phyloP scores from a whole-genome alignment of 2,113 vertebrate species.

The Coracopsis vasa region DNA sequence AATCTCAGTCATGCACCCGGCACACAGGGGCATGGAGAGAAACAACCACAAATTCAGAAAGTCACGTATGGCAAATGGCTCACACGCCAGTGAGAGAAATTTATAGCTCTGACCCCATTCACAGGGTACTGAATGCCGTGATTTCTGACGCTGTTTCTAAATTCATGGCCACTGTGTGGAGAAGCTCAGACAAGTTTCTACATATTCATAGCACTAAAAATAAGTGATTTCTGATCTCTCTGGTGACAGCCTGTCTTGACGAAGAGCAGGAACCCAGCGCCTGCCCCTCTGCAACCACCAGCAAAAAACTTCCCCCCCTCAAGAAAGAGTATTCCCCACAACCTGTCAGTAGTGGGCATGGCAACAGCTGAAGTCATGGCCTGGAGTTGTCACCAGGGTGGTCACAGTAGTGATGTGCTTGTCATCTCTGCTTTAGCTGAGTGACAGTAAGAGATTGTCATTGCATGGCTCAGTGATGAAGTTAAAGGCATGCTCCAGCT shows the following conservation, averaged over 20 bases:
- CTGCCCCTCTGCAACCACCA: neutral
- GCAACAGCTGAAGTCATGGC: neutral
- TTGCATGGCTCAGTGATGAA: neutral
- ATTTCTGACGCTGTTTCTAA: neutral
- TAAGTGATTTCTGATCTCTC: neutral
- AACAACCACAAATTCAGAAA: constrained; percentile 13
- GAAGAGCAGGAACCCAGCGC: neutral
- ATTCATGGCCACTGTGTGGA: neutral
- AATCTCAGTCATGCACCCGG: neutral
- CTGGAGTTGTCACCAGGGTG: neutral
- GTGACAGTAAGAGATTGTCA: neutral
- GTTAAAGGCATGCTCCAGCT: neutral
- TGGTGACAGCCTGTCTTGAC: neutral
- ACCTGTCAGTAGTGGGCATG: neutral
- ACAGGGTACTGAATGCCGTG: neutral
- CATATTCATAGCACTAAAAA: constrained; percentile 34
- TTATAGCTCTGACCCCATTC: neutral
- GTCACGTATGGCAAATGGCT: constrained; percentile 18
- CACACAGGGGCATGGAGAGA: neutral
- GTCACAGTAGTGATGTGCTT: neutral
- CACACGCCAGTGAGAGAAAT: neutral
- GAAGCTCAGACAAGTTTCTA: neutral
- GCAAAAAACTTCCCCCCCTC: neutral
- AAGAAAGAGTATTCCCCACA: neutral
- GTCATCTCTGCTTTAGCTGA: neutral